These are phyloP conservation scores for Onychorhynchus coronatus DNA, from an alignment of 2,113 vertebrate species.

Conservation along the genomic window DNA sequence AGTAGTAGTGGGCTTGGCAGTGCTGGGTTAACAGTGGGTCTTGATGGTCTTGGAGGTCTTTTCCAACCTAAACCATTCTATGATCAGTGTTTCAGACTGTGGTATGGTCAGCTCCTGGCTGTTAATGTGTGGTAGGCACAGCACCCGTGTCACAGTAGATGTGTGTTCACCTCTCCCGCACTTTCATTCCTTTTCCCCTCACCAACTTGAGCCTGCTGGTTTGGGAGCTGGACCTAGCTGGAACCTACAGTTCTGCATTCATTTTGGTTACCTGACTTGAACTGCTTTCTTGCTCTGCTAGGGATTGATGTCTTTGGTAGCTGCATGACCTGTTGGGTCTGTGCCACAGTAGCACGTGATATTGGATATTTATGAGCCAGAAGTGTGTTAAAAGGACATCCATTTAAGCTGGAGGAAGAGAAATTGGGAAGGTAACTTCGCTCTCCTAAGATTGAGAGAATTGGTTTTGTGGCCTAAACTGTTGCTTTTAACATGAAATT, in stretches of 20 bases:
- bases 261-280: background rate
- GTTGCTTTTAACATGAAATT: background rate
- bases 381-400: background rate
- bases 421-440: background rate
- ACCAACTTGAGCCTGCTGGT: background rate
- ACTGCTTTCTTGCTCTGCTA: background rate
- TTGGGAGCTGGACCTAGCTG: background rate
- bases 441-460: background rate
- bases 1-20: background rate
- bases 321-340: background rate
- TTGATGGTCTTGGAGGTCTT: background rate
- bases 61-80: background rate
- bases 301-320: background rate
- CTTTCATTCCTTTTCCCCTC: background rate
- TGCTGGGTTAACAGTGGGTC: background rate
- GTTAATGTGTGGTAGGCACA: accelerated
- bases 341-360: background rate
- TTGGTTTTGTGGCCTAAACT: background rate
- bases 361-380: background rate
- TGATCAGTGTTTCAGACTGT: accelerated
- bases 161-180: accelerated
- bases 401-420: background rate
- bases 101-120: background rate
- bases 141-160: accelerated
- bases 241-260: background rate